Base-by-base conservation (phyloP, 2,797 vertebrate species). In the Phoeniculus purpureus region DNA sequence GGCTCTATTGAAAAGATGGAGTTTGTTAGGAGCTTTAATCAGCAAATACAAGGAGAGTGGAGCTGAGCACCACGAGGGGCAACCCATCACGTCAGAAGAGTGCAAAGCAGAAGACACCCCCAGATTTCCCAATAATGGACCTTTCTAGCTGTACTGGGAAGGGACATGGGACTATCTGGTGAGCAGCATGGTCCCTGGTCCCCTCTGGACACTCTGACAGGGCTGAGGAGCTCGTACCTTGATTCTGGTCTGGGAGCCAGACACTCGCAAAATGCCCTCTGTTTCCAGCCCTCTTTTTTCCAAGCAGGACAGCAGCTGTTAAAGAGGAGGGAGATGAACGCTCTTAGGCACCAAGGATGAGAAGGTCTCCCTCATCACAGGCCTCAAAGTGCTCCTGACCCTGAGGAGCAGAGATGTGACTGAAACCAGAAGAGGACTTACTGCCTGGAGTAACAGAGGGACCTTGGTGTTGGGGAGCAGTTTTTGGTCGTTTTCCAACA, bases 181-280 rank as follows among this genome's bases (percentile, higher is more conserved):
- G 21, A 61, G 27, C 23, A 81, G 61, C 23, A 15, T 6, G 14
- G 4, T 74, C 26, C 31, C 45, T 73, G 10, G 50, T 50, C 58
- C 72, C 3, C 7, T 25, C 62, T 2, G 0, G 43, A 10, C 19
- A 37, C 12, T 51, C 47, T 7, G 78, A 70, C 19, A 17, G 8
- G 11, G 17, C 12, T 50, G 0, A 51, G 70, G 14, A 54, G 12
- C 21, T 79, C 54, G 13, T 97, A 99, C 98, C 98, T 99, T 99
- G 89, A 99, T 98, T 93, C 98, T 98, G 73, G 98, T 97, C 96
- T 99, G 98, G 92, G 98, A 98, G 15, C 99, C 98, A 32, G 98
- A 98, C 77, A 99, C 98, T 96, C 98, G 97, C 81, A 99, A 97
- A 92, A 99, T 99, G 71, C 98, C 99, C 91, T 99, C 98, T 0